phyloP scores from a whole-genome alignment of 2,113 vertebrate genomes.

The Benitochromis conjunctus region DNA sequence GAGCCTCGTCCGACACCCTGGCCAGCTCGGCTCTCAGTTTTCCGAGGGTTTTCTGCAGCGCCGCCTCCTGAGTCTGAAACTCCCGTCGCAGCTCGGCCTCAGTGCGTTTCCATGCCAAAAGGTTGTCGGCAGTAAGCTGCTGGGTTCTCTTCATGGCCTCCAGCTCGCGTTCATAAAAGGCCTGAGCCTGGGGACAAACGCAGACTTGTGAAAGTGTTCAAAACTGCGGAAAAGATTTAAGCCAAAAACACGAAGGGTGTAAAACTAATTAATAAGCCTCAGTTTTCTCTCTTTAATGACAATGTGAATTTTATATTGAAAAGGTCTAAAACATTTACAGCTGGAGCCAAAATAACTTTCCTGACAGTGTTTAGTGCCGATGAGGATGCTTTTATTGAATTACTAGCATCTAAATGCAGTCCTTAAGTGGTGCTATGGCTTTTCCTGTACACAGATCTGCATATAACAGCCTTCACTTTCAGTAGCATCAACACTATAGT shows the following conservation, averaged over 20 bases:
- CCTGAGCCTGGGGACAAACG: conserved; percentile 75
- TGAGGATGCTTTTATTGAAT: not conserved
- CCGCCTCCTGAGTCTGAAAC: conserved; percentile 91
- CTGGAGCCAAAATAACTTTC: not conserved
- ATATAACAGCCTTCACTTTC: not conserved
- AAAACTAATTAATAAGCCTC: not conserved
- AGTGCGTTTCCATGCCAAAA: conserved; percentile 93
- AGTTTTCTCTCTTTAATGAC: not conserved
- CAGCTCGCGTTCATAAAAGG: conserved; percentile 92
- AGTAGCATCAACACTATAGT: not conserved
- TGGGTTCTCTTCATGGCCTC: conserved; percentile 96
- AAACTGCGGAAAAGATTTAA: not conserved
- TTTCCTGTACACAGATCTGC: not conserved
- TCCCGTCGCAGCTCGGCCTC: conserved; percentile 91
- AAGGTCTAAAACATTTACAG: not conserved
- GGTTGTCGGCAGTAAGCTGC: conserved; percentile 91
- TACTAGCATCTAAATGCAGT: not conserved
- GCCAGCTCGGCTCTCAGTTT: conserved; percentile 70
- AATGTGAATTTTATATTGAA: not conserved
- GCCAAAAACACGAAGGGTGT: not conserved
- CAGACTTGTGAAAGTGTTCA: not conserved
- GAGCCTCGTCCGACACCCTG: conserved; percentile 88
- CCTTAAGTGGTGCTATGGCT: not conserved
- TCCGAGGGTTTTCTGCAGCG: conserved; percentile 80
- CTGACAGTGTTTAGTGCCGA: not conserved